A percentile compares a stretch with the other conserved stretches of the same genome.
These are phyloP conservation scores for Maccullochella peelii DNA, from an alignment of 2,113 vertebrate genomes.

Conservation along the genomic window DNA sequence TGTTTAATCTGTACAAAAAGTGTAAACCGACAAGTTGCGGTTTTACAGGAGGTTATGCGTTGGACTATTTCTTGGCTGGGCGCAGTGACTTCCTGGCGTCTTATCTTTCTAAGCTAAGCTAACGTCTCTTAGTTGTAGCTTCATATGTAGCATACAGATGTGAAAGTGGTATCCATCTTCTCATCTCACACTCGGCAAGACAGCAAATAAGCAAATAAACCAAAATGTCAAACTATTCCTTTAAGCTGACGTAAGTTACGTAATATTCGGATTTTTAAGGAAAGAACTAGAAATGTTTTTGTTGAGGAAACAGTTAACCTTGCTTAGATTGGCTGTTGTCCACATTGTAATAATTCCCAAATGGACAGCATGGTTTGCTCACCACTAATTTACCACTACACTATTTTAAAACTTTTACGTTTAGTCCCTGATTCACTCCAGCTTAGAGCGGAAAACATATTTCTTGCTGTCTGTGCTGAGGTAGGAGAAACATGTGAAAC, in stretches of 20 bases:
- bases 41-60: neutral
- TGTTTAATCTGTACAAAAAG: neutral
- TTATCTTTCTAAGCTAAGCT: neutral
- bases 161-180: neutral
- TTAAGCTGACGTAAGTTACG: neutral
- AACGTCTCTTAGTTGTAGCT: neutral
- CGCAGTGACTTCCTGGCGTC: neutral
- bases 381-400: neutral
- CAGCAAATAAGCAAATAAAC: neutral
- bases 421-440: conserved; percentile 23
- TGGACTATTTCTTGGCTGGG: neutral
- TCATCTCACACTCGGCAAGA: neutral
- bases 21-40: neutral
- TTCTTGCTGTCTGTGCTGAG: conserved; percentile 36
- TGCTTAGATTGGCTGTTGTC: conserved; percentile 9
- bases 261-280: neutral
- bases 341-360: neutral
- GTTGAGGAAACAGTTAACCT: neutral
- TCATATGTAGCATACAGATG: neutral
- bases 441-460: conserved; percentile 48
- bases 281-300: neutral
- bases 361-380: conserved; percentile 3
- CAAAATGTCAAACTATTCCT: neutral
- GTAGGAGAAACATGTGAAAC: conserved; percentile 72
- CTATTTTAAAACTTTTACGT: conserved; percentile 12